Percentiles rank a stretch among this genome's conserved stretches.
Conservation (phyloP, 2,797 vertebrate species). For the Rhinella marina region DNA sequence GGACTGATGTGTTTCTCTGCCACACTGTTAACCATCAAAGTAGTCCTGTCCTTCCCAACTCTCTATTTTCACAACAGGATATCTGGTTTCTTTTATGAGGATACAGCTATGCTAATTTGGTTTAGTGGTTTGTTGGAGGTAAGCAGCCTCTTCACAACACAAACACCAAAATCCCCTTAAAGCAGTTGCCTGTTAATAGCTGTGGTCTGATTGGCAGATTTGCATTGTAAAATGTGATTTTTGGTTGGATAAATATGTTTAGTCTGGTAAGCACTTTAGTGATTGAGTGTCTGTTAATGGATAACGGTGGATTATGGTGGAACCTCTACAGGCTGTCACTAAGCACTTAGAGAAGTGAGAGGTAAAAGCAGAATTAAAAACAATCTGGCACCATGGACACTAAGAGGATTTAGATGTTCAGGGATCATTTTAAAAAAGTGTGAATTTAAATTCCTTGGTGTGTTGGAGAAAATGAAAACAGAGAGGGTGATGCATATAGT, state of each 20-base stretch:
- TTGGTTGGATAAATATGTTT: constrained; percentile 86
- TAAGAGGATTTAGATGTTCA: constrained; percentile 68
- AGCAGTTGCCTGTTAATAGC: constrained; percentile 81
- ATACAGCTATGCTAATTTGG: constrained; percentile 87
- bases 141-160: constrained; percentile 83
- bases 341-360: constrained; percentile 79
- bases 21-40: constrained; percentile 79
- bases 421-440: constrained; percentile 63
- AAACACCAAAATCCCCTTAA: constrained; percentile 83
- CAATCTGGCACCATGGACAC: constrained; percentile 67
- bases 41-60: constrained; percentile 78
- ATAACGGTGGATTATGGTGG: constrained; percentile 81
- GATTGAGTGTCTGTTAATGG: constrained; percentile 87
- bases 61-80: constrained; percentile 85
- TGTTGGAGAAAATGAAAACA: not conserved
- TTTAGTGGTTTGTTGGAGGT: constrained; percentile 85
- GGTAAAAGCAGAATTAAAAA: constrained; percentile 71
- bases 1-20: constrained; percentile 76
- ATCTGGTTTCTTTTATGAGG: constrained; percentile 88
- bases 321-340: constrained; percentile 81
- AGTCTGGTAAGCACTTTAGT: constrained; percentile 85
- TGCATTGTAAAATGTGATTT: constrained; percentile 84
- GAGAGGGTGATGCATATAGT: not conserved
- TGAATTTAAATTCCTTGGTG: constrained; percentile 63
- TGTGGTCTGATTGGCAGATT: constrained; percentile 82